These are phyloP conservation scores for Merluccius polli DNA, from an alignment of 2,797 vertebrate genomes.

Conservation along the genomic window DNA sequence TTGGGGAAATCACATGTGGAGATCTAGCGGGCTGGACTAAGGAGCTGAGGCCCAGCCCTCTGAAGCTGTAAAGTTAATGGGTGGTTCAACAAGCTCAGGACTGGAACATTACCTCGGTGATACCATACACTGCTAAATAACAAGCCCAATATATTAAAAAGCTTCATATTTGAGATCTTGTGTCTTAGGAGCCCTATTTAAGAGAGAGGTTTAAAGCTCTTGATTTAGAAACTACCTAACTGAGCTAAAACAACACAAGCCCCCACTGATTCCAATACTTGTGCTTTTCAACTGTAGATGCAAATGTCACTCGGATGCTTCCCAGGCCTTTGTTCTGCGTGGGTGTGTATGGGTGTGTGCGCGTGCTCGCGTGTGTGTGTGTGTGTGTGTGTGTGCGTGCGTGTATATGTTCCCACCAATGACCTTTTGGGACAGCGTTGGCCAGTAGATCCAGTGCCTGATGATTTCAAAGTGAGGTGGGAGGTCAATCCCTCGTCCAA, in stretches of 20 bases:
- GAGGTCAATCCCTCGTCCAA: conserved; percentile 32
- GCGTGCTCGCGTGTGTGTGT: conserved; percentile 47
- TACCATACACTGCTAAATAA: not conserved
- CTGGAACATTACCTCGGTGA: not conserved
- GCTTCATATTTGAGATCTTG: too few relatives aligned
- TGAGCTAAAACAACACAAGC: not conserved
- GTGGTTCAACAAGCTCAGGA: not conserved
- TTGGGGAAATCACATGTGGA: not conserved
- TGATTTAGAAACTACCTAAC: not conserved
- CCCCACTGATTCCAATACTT: conserved; percentile 48
- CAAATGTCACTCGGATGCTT: conserved; percentile 46
- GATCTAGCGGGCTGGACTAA: not conserved
- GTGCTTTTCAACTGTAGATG: conserved; percentile 30
- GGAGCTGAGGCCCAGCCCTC: too few relatives aligned
- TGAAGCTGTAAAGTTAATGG: not conserved
- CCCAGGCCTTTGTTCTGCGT: conserved; percentile 52
- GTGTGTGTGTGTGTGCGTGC: conserved; percentile 24
- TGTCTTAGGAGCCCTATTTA: too few relatives aligned
- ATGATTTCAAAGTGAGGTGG: conserved; percentile 43
- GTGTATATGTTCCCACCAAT: conserved; percentile 44
- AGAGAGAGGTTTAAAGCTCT: too few relatives aligned
- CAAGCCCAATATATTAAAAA: not conserved
- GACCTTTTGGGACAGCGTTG: conserved; percentile 39
- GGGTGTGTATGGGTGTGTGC: conserved; percentile 28
- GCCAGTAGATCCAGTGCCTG: conserved; percentile 3